Base-by-base conservation (phyloP, 2,888 invertebrate genomes). In the Noctua pronuba region DNA sequence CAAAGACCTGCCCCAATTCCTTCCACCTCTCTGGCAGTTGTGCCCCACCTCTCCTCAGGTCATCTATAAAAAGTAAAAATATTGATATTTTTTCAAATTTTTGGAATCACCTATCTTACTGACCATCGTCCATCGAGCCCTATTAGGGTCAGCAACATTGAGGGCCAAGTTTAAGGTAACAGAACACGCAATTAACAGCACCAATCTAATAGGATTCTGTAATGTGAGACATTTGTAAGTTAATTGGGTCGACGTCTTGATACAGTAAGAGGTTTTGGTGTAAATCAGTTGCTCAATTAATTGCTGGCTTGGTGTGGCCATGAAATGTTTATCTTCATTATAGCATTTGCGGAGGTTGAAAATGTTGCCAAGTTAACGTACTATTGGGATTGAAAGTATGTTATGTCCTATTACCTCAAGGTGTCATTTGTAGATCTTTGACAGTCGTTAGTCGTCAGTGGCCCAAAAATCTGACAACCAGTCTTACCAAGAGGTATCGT, bases 201-300 rank as follows among this genome's bases (percentile, higher is more conserved):
- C 28, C 52, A 60, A 69, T 72, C 38, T 28, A 68, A 67, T 10
- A 74, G 31, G 58, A 71, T 64, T 66, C 28, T 66, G 84, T 79
- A 84, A 83, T 79, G 65, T 31, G 65, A 83, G 80, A 75, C 67
- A 60, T 79, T 68, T 75, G 52, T 68, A 38, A 68, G 67, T 84
- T 83, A 79, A 84, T 83, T 84, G 79, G 82, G 71, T 68, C 72
- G 64, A 46, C 58, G 16, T 68, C 35, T 58, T 78, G 67, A 79
- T 74, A 74, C 62, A 52, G 44, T 28, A 58, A 41, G 49, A 62
- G 69, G 72, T 78, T 78, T 49, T 6, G 35, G 31, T 52, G 68
- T 69, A 49, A 73, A 60, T 72, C 49, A 79, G 44, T 66, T 46
- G 44, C 58, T 52, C 58, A 46, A 77, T 77, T 72, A 64, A 69